These are phyloP conservation scores for Lichenostomus cassidix DNA, from an alignment of 2,113 vertebrate genomes.

Conservation along the genomic window DNA sequence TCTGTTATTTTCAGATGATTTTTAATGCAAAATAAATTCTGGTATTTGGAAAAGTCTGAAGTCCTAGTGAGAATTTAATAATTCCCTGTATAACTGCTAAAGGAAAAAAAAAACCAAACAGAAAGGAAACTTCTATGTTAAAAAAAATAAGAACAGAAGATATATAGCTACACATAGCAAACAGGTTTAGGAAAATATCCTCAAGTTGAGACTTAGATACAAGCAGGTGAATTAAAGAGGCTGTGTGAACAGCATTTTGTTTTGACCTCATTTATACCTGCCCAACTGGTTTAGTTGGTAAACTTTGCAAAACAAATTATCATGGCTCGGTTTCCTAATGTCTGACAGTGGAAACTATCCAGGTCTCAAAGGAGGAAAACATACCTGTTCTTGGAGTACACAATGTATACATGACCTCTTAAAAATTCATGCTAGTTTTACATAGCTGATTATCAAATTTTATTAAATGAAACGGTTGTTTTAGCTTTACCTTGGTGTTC, in stretches of 20 bases:
- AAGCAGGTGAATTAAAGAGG: slow-evolving; percentile 14
- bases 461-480: not conserved
- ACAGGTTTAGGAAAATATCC: not conserved
- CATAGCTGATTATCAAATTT: not conserved
- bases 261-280: slow-evolving; percentile 25
- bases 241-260: not conserved
- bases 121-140: not conserved
- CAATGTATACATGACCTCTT: not conserved
- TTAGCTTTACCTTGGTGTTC: slow-evolving; percentile 85
- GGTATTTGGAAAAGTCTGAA: not conserved
- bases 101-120: not conserved
- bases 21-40: not conserved
- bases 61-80: not conserved
- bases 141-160: not conserved
- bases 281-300: not conserved
- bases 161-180: not conserved
- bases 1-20: not conserved
- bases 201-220: not conserved
- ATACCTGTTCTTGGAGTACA: not conserved
- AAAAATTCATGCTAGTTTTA: slow-evolving; percentile 2
- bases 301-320: slow-evolving; percentile 25
- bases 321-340: not conserved
- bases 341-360: not conserved
- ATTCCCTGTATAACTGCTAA: not conserved
- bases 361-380: not conserved